Base-by-base conservation (phyloP, 1,140 invertebrate species). In the Trichonephila clavipes region DNA sequence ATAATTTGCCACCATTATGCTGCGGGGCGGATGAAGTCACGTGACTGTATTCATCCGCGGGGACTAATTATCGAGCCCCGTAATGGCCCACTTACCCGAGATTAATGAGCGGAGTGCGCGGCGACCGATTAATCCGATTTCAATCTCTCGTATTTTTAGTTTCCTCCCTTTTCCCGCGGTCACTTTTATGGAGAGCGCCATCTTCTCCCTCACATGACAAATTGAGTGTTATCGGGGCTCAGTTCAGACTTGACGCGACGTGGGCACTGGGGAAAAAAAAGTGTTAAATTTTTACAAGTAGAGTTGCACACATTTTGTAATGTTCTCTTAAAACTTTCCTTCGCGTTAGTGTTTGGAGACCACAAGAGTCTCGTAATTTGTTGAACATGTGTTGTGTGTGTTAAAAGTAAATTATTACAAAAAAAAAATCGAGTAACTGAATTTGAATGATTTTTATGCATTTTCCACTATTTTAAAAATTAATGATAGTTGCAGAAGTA, bases 1-100 rank as follows among this genome's bases (percentile, higher is more conserved):
- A 93, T 93, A 93, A 93, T 93, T 93, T 93, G 85, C 92, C 69
- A 86, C 92, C 92, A 93, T 93, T 93, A 93, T 93, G 92, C 92
- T 58, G 62, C 62, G 62, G 69, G 92, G 92, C n/a, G 40, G 92
- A 69, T 77, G 87, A 93, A 93, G 92, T 93, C 92, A 93, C 92
- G 92, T 93, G 92, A 93, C 92, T 93, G 92, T 93, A 93, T 93
- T 93, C 92, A 86, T 93, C 92, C 92, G 92, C 92, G 62, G 92
- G 92, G 92, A 93, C 92, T 93, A 93, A 93, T 93, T 93, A 93
- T 88, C 92, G 85, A 51, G 69, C 66, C 92, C 92, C 85, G 85
- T 93, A 93, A 93, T 93, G 92, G 92, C 92, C 92, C 92, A 93
- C 92, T 93, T 93, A 93, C 72, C 72, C 51, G 86, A 93, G 92